Conservation (phyloP, 2,113 vertebrate genomes). For the Istiophorus platypterus region DNA sequence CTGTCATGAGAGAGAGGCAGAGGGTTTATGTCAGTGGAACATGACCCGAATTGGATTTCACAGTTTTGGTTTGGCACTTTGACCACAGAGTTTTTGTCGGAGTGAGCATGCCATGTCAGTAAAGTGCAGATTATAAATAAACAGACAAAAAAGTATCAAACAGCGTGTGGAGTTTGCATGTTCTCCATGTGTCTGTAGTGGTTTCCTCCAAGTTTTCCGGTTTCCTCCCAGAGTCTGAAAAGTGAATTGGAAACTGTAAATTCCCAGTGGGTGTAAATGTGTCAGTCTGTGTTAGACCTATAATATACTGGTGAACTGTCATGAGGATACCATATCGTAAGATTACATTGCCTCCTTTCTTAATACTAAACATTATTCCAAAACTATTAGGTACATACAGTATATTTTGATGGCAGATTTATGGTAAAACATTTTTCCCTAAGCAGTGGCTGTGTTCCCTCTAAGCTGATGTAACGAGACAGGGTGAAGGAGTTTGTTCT, state of each 20-base stretch:
- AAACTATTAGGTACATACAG: not conserved
- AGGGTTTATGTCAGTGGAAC: not conserved
- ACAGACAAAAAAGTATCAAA: conserved; percentile 12
- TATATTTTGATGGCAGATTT: not conserved
- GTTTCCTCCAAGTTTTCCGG: not conserved
- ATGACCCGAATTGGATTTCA: conserved; percentile 12
- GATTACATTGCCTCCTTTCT: not conserved
- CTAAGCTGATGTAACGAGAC: conserved; percentile 21
- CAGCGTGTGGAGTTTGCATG: conserved; percentile 4
- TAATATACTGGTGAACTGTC: not conserved
- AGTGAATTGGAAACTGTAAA: not conserved
- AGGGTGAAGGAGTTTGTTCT: conserved; percentile 39
- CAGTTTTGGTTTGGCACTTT: conserved; percentile 27
- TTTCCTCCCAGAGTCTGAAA: conserved; percentile 2
- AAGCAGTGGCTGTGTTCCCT: conserved; percentile 24
- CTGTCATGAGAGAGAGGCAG: not conserved
- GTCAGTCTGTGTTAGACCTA: conserved; percentile 11
- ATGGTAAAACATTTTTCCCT: not conserved
- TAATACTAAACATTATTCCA: not conserved
- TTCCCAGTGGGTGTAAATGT: conserved; percentile 3
- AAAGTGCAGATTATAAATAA: conserved; percentile 23
- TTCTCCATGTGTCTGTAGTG: not conserved
- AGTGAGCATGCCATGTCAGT: not conserved
- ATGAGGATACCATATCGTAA: not conserved
- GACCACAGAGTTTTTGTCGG: conserved; percentile 7